These are phyloP conservation scores for Dolomedes plantarius DNA, from an alignment of 2,888 invertebrate genomes.

Conservation along the genomic window DNA sequence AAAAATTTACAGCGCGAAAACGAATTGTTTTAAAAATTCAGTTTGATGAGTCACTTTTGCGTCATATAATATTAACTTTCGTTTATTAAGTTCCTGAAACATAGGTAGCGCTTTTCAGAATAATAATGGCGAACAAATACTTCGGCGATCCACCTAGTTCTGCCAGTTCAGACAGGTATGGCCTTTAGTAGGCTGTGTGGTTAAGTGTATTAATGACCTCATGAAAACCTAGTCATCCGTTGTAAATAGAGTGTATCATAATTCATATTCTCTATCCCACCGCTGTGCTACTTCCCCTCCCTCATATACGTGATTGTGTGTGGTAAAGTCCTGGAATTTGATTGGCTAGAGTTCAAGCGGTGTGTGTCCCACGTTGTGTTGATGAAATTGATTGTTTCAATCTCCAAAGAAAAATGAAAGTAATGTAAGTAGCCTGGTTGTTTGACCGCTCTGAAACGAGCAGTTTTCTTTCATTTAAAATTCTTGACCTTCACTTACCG, in stretches of 20 bases:
- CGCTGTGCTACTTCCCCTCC: neutral
- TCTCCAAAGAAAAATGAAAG: slow-evolving; percentile 27
- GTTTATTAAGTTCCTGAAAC: no score
- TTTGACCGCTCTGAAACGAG: neutral
- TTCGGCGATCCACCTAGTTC: slow-evolving; percentile 87
- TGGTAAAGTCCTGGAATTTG: slow-evolving; percentile 38
- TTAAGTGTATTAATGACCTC: neutral
- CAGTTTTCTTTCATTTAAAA: neutral
- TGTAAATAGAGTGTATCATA: neutral
- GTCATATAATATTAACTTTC: no score
- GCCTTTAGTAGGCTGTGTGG: neutral
- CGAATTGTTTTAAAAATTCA: no score
- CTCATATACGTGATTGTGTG: neutral
- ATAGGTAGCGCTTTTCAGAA: slow-evolving; percentile 42
- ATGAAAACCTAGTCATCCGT: neutral
- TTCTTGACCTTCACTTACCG: neutral
- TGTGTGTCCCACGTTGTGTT: slow-evolving; percentile 34
- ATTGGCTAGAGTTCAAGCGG: slow-evolving; percentile 47
- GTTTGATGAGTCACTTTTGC: no score
- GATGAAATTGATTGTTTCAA: slow-evolving; percentile 14
- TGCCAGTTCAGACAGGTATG: slow-evolving; percentile 92
- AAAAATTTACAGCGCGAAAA: no score
- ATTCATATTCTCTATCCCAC: neutral
- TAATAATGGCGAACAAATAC: slow-evolving; percentile 47
- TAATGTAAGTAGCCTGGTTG: slow-evolving; percentile 40